Evolutionary conservation across 2,113 vertebrate genomes (phyloP).

Genomic region (Centropus bengalensis): DNA sequence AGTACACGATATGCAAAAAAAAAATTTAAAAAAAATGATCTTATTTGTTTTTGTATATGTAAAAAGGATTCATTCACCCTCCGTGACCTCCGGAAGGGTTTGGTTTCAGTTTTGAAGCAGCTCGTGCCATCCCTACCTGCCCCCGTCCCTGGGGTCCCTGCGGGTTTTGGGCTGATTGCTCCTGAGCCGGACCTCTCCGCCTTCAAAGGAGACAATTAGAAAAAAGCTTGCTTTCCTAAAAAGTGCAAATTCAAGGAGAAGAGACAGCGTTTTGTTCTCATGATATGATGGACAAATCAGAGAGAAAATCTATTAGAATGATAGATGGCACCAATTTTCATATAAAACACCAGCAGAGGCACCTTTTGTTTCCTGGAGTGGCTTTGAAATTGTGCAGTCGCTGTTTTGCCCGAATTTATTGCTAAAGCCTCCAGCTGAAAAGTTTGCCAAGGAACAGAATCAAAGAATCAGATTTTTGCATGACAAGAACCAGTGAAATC

Average conservation of each 20-base stretch:
- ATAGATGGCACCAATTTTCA: constrained; percentile 74
- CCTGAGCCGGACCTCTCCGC: constrained; percentile 64
- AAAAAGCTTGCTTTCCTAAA: constrained; percentile 45
- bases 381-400: constrained; percentile 66
- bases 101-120: constrained; percentile 66
- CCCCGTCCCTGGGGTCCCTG: constrained; percentile 70
- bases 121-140: constrained; percentile 67
- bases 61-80: constrained; percentile 39
- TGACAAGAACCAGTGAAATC: constrained; percentile 61
- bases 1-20: background rate
- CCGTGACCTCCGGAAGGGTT: constrained; percentile 49
- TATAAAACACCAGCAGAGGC: constrained; percentile 52
- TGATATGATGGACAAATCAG: constrained; percentile 70
- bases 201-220: constrained; percentile 66
- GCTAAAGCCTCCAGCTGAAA: constrained; percentile 56
- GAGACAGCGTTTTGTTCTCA: constrained; percentile 70
- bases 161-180: constrained; percentile 75
- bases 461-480: constrained; percentile 69
- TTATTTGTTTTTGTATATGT: constrained; percentile 15
- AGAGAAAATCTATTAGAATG: constrained; percentile 69
- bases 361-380: constrained; percentile 54
- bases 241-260: constrained; percentile 68
- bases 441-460: constrained; percentile 49
- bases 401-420: constrained; percentile 65
- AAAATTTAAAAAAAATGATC: background rate